These are phyloP conservation scores for Natrix natrix DNA, from an alignment of 2,797 vertebrate species.

Conservation along the genomic window DNA sequence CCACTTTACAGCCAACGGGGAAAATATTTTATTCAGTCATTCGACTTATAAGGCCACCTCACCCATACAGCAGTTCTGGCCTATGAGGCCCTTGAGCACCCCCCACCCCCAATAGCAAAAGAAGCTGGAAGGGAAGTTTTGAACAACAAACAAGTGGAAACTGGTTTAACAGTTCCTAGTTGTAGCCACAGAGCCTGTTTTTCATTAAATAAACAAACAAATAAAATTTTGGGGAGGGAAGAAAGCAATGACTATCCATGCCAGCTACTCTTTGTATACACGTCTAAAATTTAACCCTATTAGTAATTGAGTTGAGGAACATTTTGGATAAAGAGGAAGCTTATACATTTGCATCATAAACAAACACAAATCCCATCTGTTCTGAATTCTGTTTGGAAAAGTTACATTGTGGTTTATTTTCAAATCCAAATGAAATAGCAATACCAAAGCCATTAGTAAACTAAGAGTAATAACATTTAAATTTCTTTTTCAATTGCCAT, in stretches of 20 bases:
- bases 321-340: neutral
- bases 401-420: neutral
- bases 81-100: neutral
- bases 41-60: neutral
- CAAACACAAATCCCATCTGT: neutral
- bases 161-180: neutral
- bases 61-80: neutral
- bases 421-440: neutral
- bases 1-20: neutral
- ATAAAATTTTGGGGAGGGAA: neutral
- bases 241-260: neutral
- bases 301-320: constrained; percentile 19
- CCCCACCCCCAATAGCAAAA: neutral
- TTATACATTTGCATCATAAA: neutral
- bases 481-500: neutral
- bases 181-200: neutral
- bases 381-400: neutral
- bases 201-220: neutral
- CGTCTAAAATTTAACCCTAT: neutral
- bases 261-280: neutral
- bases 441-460: neutral
- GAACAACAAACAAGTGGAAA: neutral
- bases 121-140: neutral
- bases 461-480: neutral
- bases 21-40: neutral